A percentile compares a stretch with the other conserved stretches of the same genome.
These are phyloP conservation scores for Columba guinea DNA, from an alignment of 2,797 vertebrate genomes.

Conservation along the genomic window DNA sequence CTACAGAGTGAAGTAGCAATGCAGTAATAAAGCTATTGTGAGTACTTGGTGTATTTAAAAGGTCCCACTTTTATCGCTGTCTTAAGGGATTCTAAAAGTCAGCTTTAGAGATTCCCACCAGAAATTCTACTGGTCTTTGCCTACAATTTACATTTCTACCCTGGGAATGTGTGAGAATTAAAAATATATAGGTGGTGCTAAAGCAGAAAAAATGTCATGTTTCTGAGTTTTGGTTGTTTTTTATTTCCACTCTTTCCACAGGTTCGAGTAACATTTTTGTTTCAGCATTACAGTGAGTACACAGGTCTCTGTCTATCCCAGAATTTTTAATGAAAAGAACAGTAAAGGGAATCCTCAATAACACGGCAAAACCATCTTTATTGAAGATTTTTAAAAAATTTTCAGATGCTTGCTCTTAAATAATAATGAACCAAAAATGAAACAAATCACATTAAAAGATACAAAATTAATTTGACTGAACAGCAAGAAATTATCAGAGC, in stretches of 20 bases:
- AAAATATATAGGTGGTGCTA: slow-evolving; percentile 25
- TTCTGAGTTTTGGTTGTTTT: not conserved
- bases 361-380: accelerated
- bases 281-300: not conserved
- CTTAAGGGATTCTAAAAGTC: slow-evolving; percentile 66
- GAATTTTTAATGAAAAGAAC: not conserved
- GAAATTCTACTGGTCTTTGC: slow-evolving; percentile 32
- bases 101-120: slow-evolving; percentile 45
- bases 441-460: not conserved
- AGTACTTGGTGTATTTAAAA: slow-evolving; percentile 76
- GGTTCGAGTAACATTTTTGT: not conserved
- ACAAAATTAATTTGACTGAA: not conserved
- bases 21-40: slow-evolving; percentile 76
- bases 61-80: slow-evolving; percentile 51
- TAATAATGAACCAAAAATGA: not conserved
- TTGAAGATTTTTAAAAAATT: not conserved
- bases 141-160: slow-evolving; percentile 29
- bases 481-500: not conserved
- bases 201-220: not conserved
- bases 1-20: slow-evolving; percentile 71
- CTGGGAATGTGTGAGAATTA: slow-evolving; percentile 33
- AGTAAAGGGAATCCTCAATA: not conserved
- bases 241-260: not conserved
- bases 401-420: not conserved
- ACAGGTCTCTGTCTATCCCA: not conserved